Evolutionary conservation across 2,113 vertebrate species (phyloP), one percentile per base, ranked within the genome.

Genomic region (Oryzias woworae): DNA sequence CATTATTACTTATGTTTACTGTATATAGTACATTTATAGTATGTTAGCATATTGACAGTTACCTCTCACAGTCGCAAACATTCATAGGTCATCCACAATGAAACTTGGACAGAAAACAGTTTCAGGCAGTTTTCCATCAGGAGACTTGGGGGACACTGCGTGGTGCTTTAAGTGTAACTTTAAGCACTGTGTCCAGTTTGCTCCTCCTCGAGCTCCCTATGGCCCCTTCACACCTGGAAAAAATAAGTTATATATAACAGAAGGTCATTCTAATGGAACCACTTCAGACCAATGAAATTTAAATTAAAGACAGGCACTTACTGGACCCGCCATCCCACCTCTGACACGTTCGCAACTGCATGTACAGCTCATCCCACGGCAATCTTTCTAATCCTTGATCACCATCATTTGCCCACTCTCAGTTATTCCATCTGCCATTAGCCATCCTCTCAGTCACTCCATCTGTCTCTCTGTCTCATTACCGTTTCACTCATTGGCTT

Each of bases 251-350:
- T 71, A 58, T 52, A 80, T 81, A 47, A 64, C 59, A 71, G 83
- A 86, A 86, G 80, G 83, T 89, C 82, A 83, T 50, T 55, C 46
- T 82, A 80, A 87, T 77, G 70, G 66, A 62, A 64, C 57, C 71
- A 80, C 59, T 64, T 75, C 60, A 69, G 62, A 82, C 60, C 75
- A 73, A 60, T 73, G 41, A 63, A 77, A 82, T 69, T 68, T 53
- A 72, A 78, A 73, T 83, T 75, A 66, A 78, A 77, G 79, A 72
- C 73, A 81, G 66, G 73, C 66, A 71, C 36, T 68, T 55, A 77
- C 76, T 64, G 69, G 42, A 56, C 63, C 67, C 43, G 26, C 71
- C 44, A 53, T 23, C 53, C 43, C 48, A 62, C 69, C 50, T 56
- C 72, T 69, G 43, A 69, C 77, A 70, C 42, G 42, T 28, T 13